Percentiles rank a stretch among this genome's conserved stretches.
Evolutionary conservation across 2,888 invertebrate genomes (phyloP).

Genomic region (Lasioglossum vierecki): DNA sequence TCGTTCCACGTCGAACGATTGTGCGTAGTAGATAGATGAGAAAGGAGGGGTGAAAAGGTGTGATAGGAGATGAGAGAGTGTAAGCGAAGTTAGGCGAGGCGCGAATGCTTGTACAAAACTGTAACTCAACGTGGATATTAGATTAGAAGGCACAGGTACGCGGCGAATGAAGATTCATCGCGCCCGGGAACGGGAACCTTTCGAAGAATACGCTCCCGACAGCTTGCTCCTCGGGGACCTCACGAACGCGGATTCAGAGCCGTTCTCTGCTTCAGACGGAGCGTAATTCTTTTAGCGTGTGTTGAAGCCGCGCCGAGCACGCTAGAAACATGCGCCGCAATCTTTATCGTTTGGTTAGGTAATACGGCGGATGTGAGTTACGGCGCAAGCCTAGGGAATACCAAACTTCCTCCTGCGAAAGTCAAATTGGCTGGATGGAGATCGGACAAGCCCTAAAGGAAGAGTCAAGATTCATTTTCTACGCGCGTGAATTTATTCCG

Average conservation of each 20-base stretch:
- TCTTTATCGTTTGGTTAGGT: constrained; percentile 4
- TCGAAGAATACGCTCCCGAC: constrained; percentile 21
- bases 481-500: neutral
- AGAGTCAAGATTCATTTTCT: neutral
- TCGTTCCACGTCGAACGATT: constrained; percentile 32
- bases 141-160: constrained; percentile 43
- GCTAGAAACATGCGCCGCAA: constrained; percentile 9
- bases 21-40: neutral
- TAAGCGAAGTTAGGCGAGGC: neutral
- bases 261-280: constrained; percentile 13
- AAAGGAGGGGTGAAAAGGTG: neutral
- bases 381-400: neutral
- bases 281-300: constrained; percentile 32
- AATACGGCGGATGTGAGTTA: constrained; percentile 9
- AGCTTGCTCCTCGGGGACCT: constrained; percentile 34
- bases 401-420: neutral
- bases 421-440: constrained; percentile 1
- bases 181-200: constrained; percentile 10
- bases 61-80: neutral
- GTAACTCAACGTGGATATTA: constrained; percentile 57
- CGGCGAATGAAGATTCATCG: constrained; percentile 57
- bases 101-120: constrained; percentile 38
- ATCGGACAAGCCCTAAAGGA: neutral
- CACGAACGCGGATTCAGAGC: neutral
- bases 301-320: neutral